Conservation (phyloP, 2,888 invertebrate species). For the Leucoma salicis region DNA sequence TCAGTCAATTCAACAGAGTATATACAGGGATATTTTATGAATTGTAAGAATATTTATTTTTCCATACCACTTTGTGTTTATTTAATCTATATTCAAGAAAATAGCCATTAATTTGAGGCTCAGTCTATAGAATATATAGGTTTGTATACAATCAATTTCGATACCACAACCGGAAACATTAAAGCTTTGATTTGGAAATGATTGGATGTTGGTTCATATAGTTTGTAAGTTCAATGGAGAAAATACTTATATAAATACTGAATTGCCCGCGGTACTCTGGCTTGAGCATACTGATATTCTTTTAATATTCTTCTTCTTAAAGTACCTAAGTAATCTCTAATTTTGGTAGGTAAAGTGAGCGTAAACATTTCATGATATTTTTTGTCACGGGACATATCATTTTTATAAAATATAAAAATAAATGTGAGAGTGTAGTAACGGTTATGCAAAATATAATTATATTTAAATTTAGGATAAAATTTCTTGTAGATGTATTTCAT, state of each 20-base stretch:
- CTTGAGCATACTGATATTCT: conserved; percentile 38
- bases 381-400: conserved; percentile 68
- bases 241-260: conserved; percentile 44
- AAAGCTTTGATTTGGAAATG: conserved; percentile 80
- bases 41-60: conserved; percentile 58
- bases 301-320: conserved; percentile 40
- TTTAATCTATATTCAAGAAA: conserved; percentile 40
- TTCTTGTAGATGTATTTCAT: conserved; percentile 28
- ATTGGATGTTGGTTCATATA: conserved; percentile 70
- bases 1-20: conserved; percentile 78
- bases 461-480: conserved; percentile 25
- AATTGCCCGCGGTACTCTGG: conserved; percentile 61
- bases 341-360: conserved; percentile 39
- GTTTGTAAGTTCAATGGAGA: conserved; percentile 50
- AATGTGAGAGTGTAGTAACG: conserved; percentile 32
- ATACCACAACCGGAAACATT: conserved; percentile 51
- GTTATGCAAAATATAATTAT: conserved; percentile 33
- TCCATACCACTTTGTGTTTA: conserved; percentile 49
- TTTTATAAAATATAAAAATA: conserved; percentile 41
- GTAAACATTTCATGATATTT: conserved; percentile 61
- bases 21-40: conserved; percentile 80
- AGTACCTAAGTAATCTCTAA: conserved; percentile 44
- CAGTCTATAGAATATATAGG: conserved; percentile 26
- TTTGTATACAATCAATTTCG: conserved; percentile 28
- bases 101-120: conserved; percentile 33